Conservation (phyloP, 53 echinoderm and acorn worm genomes). For the Pentamera pediparva region DNA sequence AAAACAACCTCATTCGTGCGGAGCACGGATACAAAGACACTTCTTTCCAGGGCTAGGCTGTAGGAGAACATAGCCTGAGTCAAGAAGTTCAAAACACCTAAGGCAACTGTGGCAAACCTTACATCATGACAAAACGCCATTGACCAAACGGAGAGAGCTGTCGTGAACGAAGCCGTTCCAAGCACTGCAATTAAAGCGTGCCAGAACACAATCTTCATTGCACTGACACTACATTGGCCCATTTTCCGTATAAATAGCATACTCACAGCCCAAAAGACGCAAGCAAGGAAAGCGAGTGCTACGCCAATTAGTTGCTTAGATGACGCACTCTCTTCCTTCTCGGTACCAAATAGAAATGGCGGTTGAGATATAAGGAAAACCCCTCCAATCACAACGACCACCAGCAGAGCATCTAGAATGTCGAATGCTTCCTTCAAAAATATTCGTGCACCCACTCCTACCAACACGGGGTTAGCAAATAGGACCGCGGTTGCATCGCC, state of each 20-base stretch:
- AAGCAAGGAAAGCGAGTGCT: not conserved
- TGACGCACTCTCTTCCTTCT: not conserved
- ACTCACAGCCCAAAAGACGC: not conserved
- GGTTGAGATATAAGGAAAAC: slow-evolving; percentile 4
- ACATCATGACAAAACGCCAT: not conserved
- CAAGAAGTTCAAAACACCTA: not conserved
- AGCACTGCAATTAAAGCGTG: not conserved
- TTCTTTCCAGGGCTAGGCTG: not conserved
- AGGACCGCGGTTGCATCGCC: not conserved
- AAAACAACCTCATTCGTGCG: slow-evolving; percentile 6
- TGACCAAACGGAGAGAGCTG: not conserved
- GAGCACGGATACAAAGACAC: slow-evolving; percentile 3
- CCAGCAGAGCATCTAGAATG: not conserved
- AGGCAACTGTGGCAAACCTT: not conserved
- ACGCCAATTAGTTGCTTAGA: not conserved
- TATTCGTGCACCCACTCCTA: not conserved
- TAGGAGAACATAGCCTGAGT: not conserved
- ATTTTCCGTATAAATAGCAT: not conserved
- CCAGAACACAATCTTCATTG: not conserved
- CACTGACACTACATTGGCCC: not conserved
- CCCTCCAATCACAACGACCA: not conserved
- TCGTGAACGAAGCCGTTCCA: not conserved
- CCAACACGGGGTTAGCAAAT: not conserved
- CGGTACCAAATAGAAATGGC: not conserved
- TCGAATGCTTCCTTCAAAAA: slow-evolving; percentile 11